Evolutionary conservation across 2,888 invertebrate species (phyloP).

Genomic region (Sesamia inferens): DNA sequence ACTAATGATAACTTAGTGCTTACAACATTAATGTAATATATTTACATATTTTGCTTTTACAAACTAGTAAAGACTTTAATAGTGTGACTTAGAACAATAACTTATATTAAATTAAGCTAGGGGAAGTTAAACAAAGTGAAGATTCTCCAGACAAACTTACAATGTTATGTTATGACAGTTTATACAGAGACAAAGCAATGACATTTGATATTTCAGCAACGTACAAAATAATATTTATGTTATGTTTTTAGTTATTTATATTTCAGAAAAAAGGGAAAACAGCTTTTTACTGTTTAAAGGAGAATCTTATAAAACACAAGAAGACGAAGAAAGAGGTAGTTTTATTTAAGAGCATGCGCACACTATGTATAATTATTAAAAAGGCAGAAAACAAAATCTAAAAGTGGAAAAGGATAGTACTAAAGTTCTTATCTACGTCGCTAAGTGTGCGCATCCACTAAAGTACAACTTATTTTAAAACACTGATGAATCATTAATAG

Average conservation of each 20-base stretch:
- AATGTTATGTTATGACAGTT: neutral
- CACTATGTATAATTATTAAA: neutral
- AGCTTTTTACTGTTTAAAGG: too few species aligned
- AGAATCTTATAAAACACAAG: constrained; percentile 22
- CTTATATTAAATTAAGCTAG: constrained; percentile 49
- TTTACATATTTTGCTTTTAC: constrained; percentile 59
- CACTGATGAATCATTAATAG: constrained; percentile 25
- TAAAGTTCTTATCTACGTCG: neutral
- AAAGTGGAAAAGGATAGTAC: neutral
- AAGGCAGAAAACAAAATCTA: neutral
- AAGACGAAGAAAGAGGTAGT: constrained; percentile 52
- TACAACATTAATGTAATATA: constrained; percentile 54
- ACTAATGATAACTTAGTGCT: constrained; percentile 58
- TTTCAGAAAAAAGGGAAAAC: neutral
- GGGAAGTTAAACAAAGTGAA: neutral
- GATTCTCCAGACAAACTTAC: constrained; percentile 9
- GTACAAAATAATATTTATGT: neutral
- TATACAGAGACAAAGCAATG: neutral
- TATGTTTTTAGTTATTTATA: neutral
- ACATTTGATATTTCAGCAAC: neutral
- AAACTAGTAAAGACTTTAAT: constrained; percentile 56
- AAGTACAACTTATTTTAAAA: constrained; percentile 17
- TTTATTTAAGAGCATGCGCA: constrained; percentile 39
- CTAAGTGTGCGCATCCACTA: constrained; percentile 25
- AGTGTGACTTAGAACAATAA: constrained; percentile 65